These are phyloP conservation scores for Channa argus DNA, from an alignment of 2,113 vertebrate genomes.

Conservation along the genomic window DNA sequence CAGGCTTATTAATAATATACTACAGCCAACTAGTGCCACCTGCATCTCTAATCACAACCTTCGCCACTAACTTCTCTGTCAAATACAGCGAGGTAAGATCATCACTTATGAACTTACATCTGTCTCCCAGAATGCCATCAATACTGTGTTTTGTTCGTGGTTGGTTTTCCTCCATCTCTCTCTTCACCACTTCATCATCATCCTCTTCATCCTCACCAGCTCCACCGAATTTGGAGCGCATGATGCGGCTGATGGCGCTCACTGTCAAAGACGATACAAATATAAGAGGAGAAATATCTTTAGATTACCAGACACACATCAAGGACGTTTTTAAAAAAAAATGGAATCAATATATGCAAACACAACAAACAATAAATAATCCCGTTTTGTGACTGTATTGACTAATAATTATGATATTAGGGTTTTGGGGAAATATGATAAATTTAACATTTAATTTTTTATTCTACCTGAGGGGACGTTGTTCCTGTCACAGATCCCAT, in stretches of 20 bases:
- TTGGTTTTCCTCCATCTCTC: slow-evolving; percentile 93
- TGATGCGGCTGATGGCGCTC: slow-evolving; percentile 97
- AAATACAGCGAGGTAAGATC: neutral
- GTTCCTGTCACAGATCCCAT: slow-evolving; percentile 95
- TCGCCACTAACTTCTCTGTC: too few species aligned
- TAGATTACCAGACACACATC: too few species aligned
- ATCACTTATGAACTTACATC: slow-evolving; percentile 86
- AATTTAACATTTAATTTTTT: neutral
- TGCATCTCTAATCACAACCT: too few species aligned
- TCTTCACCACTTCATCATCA: slow-evolving; percentile 93
- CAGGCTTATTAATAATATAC: too few species aligned
- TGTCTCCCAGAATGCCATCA: slow-evolving; percentile 96
- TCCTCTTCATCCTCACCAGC: slow-evolving; percentile 93
- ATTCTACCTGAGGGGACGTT: slow-evolving; percentile 94
- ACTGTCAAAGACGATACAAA: slow-evolving; percentile 74
- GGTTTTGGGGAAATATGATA: too few species aligned
- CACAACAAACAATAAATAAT: too few species aligned
- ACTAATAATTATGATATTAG: too few species aligned
- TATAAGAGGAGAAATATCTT: neutral
- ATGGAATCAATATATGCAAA: too few species aligned
- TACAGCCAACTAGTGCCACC: too few species aligned
- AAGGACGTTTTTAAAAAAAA: too few species aligned
- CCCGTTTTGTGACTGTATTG: too few species aligned
- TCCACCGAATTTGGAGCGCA: slow-evolving; percentile 95
- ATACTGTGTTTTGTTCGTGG: slow-evolving; percentile 98